A percentile compares a stretch with the other conserved stretches of the same genome.
Conservation (phyloP, 2,797 vertebrate species). For the Hybognathus amarus region DNA sequence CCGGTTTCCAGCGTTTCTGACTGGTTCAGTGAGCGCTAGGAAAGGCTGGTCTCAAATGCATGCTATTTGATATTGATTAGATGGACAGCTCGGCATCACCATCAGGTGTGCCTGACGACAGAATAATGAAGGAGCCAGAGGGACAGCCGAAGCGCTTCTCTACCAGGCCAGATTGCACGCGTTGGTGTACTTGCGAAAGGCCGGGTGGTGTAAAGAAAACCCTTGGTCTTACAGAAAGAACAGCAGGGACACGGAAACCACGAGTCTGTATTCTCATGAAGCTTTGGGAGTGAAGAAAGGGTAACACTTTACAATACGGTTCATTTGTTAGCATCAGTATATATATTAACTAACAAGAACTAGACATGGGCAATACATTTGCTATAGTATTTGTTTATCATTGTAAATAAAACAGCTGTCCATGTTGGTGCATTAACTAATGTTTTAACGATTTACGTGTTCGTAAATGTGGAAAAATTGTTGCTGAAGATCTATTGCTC, state of each 20-base stretch:
- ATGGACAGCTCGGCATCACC: constrained; percentile 5
- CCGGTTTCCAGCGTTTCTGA: neutral
- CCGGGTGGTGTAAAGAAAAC: constrained; percentile 33
- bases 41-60: constrained; percentile 31
- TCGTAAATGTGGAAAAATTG: too few relatives aligned
- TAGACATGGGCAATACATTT: too few relatives aligned
- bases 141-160: constrained; percentile 24
- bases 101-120: constrained; percentile 41
- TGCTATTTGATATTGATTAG: constrained; percentile 28
- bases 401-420: too few relatives aligned
- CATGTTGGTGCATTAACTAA: too few relatives aligned
- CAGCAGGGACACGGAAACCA: constrained; percentile 48
- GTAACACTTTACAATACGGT: too few relatives aligned
- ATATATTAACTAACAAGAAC: too few relatives aligned
- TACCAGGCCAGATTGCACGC: constrained; percentile 44
- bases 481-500: too few relatives aligned
- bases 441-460: too few relatives aligned
- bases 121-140: constrained; percentile 37
- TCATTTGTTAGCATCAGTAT: too few relatives aligned
- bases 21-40: neutral
- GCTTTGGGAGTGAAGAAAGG: constrained; percentile 61
- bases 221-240: constrained; percentile 47
- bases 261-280: constrained; percentile 55
- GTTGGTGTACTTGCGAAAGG: constrained; percentile 46
- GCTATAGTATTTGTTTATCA: too few relatives aligned